Evolutionary conservation across 2,888 invertebrate species (phyloP), one percentile per base, ranked within the genome.

Genomic region (Troglohyphantes excavatus): DNA sequence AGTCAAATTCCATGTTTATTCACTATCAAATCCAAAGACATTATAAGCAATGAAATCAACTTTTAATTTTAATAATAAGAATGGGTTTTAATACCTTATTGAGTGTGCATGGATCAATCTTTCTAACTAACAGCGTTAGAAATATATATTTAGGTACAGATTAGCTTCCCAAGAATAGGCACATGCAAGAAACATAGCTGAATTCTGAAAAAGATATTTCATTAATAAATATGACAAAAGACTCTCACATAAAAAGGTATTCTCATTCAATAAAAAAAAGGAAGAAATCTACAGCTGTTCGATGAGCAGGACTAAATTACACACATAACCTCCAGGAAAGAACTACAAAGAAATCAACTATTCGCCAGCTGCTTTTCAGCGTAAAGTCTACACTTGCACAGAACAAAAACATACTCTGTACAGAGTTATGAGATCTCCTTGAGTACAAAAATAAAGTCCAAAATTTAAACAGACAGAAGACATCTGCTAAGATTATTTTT

Each of bases 401-500:
- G 78, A 79, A 87, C 72, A 72, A 73, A 88, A 81, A 88, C 33
- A 88, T 87, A 88, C 76, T 82, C 87, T 68, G 46, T 21, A 75
- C 76, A 88, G 82, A 88, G 88, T 88, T 65, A 61, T 68, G 88
- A 88, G 88, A 88, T 88, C 88, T 88, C 81, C 81, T 85, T 85
- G 86, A 88, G 88, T 88, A 82, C 81, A 82, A 88, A 88, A 88
- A 88, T 88, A 88, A 88, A 88, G 88, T 88, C 87, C 61, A 75
- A 81, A 87, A 87, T 87, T 88, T 88, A 76, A 88, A 61, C 76
- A 88, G 65, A n/a, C 73, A 87, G 65, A 87, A 65, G 78, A 86
- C 82, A 88, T 82, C 73, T 88, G 88, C 88, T 82, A 88, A 88
- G 88, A 59, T 86, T 33, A 46, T 65, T 75, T 75, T 83, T 79